A percentile compares a stretch with the other conserved stretches of the same genome.
phyloP scores from a whole-genome alignment of 2,113 vertebrate species.

The Sapayoa aenigma region DNA sequence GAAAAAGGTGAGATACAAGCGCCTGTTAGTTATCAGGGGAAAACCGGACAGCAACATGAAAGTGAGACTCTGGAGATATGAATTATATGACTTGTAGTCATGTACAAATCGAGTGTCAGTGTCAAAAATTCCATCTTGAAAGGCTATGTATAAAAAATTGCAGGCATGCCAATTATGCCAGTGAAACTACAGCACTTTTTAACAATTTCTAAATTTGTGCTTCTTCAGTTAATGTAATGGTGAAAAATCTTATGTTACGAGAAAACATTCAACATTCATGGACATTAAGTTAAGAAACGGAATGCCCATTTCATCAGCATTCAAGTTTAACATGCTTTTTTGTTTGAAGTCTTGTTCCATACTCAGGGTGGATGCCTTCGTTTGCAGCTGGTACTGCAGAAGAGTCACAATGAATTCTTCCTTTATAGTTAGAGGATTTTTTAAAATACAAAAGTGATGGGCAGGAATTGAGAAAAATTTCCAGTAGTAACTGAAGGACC shows the following conservation, averaged over 20 bases:
- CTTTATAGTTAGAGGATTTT: neutral
- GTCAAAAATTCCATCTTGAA: neutral
- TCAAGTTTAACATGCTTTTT: neutral
- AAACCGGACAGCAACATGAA: neutral
- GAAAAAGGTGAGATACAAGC: neutral
- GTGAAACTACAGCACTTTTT: neutral
- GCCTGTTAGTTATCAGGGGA: neutral
- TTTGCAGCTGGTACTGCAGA: neutral
- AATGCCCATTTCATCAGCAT: neutral
- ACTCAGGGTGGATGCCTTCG: neutral
- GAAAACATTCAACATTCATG: neutral
- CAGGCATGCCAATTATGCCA: neutral
- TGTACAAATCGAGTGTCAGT: neutral
- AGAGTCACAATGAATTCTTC: neutral
- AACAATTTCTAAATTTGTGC: neutral
- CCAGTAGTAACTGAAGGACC: neutral
- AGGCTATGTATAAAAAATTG: neutral
- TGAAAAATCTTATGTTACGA: neutral
- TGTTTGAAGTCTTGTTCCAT: neutral
- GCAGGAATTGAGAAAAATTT: neutral
- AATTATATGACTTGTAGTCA: neutral
- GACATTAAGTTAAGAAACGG: neutral
- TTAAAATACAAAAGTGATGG: neutral
- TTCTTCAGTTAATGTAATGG: neutral
- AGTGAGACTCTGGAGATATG: neutral